Conservation (phyloP, 1,140 invertebrate species). For the Meloidogyne chitwoodi region DNA sequence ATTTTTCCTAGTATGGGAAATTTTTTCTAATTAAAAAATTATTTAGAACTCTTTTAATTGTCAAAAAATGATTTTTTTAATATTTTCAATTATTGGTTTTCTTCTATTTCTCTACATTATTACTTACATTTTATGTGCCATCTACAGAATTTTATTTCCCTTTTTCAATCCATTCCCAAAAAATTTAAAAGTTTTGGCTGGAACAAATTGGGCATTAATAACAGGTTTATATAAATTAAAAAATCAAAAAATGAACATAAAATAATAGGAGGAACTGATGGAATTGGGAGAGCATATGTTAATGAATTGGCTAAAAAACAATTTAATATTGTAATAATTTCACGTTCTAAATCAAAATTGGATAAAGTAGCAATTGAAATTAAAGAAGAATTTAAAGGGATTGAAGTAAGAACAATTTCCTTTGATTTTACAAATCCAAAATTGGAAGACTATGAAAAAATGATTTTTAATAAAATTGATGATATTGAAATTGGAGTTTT, state of each 20-base stretch:
- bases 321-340: conserved; percentile 52
- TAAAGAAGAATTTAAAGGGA: conserved; percentile 10
- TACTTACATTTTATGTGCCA: background rate
- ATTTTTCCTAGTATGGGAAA: too few relatives aligned
- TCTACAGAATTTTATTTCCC: background rate
- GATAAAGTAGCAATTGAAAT: conserved; percentile 45
- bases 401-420: conserved; percentile 39
- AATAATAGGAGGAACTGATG: conserved; percentile 52
- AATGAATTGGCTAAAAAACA: conserved; percentile 45
- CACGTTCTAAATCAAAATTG: conserved; percentile 47
- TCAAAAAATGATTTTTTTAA: background rate
- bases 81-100: background rate
- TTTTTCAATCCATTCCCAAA: background rate
- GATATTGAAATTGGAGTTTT: conserved; percentile 36
- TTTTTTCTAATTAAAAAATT: too few relatives aligned
- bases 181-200: background rate
- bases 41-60: too few relatives aligned
- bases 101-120: background rate
- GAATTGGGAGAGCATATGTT: conserved; percentile 55
- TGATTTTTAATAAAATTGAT: conserved; percentile 23
- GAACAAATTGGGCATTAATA: background rate
- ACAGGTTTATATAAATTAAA: background rate
- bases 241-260: background rate
- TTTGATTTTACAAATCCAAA: conserved; percentile 49
- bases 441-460: conserved; percentile 31